A percentile compares a stretch with the other conserved stretches of the same genome.
Evolutionary conservation across 1,140 invertebrate genomes (phyloP).

Genomic region (Arctopsyche grandis): DNA sequence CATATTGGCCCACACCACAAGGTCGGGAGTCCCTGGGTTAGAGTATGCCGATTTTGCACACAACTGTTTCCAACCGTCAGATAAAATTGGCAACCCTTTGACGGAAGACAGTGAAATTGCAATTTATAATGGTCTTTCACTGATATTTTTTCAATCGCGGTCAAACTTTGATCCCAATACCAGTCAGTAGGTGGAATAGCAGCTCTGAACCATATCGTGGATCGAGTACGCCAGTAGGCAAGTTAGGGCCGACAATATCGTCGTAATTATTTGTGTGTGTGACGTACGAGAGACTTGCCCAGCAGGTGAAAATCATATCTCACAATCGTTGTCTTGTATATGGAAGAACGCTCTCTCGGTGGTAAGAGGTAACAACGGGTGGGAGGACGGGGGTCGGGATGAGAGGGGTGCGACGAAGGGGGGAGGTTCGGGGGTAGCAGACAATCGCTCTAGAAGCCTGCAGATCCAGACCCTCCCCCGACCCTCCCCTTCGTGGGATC

Average conservation of each 20-base stretch:
- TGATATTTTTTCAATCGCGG: too few species aligned
- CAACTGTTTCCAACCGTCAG: too few species aligned
- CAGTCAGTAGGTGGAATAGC: too few species aligned
- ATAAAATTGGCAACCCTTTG: too few species aligned
- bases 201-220: too few species aligned
- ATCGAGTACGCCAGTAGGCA: too few species aligned
- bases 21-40: too few species aligned
- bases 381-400: neutral
- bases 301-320: conserved; percentile 42
- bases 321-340: conserved; percentile 36
- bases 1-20: too few species aligned
- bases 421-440: conserved; percentile 39
- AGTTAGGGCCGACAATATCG: neutral
- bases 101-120: too few species aligned
- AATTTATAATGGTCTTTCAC: too few species aligned
- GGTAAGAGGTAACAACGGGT: conserved; percentile 30
- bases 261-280: neutral
- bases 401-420: neutral
- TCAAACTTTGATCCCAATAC: too few species aligned
- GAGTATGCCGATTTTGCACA: too few species aligned
- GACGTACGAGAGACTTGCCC: neutral
- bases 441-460: conserved; percentile 49
- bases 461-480: conserved; percentile 30
- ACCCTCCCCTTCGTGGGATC: conserved; percentile 3
- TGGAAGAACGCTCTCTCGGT: conserved; percentile 14